These are phyloP conservation scores for Cybosia mesomella DNA, from an alignment of 2,888 invertebrate species.

Conservation along the genomic window DNA sequence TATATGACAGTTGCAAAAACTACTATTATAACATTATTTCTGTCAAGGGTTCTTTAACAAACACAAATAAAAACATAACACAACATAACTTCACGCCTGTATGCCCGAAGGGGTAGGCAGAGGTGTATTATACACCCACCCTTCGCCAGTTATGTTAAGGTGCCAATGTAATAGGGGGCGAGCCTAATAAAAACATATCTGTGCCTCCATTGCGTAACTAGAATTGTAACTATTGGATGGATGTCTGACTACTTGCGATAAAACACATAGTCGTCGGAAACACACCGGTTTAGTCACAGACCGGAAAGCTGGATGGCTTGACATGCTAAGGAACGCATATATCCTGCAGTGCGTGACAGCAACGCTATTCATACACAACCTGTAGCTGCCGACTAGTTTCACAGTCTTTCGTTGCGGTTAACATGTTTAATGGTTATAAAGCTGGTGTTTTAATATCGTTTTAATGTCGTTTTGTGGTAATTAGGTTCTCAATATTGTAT, in stretches of 20 bases:
- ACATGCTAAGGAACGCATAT: constrained; percentile 22
- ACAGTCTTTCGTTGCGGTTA: neutral
- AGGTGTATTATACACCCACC: too few relatives aligned
- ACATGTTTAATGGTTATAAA: neutral
- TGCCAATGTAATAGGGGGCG: too few relatives aligned
- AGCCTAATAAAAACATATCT: neutral
- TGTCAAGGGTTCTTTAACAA: too few relatives aligned
- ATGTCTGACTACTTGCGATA: constrained; percentile 15
- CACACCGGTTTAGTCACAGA: constrained; percentile 11
- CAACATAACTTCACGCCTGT: too few relatives aligned
- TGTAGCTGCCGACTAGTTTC: constrained; percentile 8
- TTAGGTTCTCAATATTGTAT: neutral
- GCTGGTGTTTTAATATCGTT: neutral
- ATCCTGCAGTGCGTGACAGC: constrained; percentile 22
- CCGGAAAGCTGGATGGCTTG: constrained; percentile 18
- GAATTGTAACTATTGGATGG: constrained; percentile 5
- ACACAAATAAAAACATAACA: too few relatives aligned
- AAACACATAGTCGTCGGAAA: constrained; percentile 19
- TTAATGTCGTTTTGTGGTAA: neutral
- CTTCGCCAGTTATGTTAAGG: too few relatives aligned
- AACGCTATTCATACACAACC: constrained; percentile 15
- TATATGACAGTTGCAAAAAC: too few relatives aligned
- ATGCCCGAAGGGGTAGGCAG: too few relatives aligned
- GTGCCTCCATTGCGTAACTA: neutral
- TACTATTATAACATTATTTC: too few relatives aligned